phyloP scores from a whole-genome alignment of 2,888 invertebrate species.

The Seira musarum region DNA sequence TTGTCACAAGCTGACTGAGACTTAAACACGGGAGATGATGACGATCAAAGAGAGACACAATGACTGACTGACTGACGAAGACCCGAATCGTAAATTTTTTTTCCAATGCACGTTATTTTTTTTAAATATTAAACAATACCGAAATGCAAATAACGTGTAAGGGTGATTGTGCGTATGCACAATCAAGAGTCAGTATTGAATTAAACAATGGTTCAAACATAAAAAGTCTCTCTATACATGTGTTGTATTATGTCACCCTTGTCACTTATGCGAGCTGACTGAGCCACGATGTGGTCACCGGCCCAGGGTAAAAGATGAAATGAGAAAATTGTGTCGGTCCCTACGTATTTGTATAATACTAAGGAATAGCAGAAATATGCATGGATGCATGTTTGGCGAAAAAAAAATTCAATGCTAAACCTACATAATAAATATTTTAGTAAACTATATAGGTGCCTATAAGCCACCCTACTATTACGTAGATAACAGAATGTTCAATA shows the following conservation, averaged over 20 bases:
- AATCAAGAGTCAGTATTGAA: too few species aligned
- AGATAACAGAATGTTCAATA: constrained; percentile 19
- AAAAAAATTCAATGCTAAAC: constrained; percentile 36
- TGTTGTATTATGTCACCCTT: constrained; percentile 31
- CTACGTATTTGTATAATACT: not conserved
- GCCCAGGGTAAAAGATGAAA: constrained; percentile 36
- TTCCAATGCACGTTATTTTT: too few species aligned
- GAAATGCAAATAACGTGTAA: too few species aligned
- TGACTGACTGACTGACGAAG: constrained; percentile 12
- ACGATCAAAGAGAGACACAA: not conserved
- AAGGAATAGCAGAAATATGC: not conserved
- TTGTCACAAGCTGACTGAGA: constrained; percentile 55
- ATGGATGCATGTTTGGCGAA: constrained; percentile 15
- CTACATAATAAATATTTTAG: constrained; percentile 5
- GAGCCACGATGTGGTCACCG: constrained; percentile 36
- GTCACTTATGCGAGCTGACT: constrained; percentile 36
- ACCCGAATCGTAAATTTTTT: too few species aligned
- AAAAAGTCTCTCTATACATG: not conserved
- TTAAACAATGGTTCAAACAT: too few species aligned
- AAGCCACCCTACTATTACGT: not conserved
- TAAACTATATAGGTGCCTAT: too few species aligned
- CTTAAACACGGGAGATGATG: constrained; percentile 41
- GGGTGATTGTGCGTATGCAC: too few species aligned
- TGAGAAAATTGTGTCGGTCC: constrained; percentile 32
- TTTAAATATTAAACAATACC: too few species aligned